Percentiles rank a stretch among this genome's conserved stretches.
Conservation (phyloP, 2,113 vertebrate genomes). For the Ramphastos sulfuratus region DNA sequence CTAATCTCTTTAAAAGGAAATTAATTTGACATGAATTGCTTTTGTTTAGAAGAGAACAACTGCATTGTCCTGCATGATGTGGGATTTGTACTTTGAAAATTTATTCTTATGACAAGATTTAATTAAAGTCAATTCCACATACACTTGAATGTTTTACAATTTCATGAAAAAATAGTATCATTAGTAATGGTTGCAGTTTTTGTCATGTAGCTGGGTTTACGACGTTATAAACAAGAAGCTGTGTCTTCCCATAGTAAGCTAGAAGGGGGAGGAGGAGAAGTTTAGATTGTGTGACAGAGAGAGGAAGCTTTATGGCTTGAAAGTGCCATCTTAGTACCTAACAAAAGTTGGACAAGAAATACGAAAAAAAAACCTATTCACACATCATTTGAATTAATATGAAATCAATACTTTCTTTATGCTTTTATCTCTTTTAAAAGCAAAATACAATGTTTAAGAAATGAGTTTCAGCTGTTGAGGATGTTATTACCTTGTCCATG, state of each 20-base stretch:
- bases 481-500: not conserved
- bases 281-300: not conserved
- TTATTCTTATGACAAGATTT: conserved; percentile 50
- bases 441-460: not conserved
- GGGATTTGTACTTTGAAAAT: conserved; percentile 57
- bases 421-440: not conserved
- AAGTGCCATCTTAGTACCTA: not conserved
- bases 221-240: conserved; percentile 46
- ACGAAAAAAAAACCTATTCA: not conserved
- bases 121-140: conserved; percentile 56
- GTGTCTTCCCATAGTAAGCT: conserved; percentile 28
- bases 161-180: conserved; percentile 45
- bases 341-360: not conserved
- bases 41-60: conserved; percentile 17
- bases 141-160: conserved; percentile 15
- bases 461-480: not conserved
- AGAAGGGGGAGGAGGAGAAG: conserved; percentile 31
- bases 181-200: conserved; percentile 21
- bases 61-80: conserved; percentile 8
- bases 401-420: not conserved
- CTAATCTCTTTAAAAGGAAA: conserved; percentile 45
- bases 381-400: not conserved
- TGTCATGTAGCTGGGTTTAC: conserved; percentile 54
- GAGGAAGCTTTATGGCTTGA: not conserved
- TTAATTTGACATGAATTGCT: conserved; percentile 34